A percentile compares a stretch with the other conserved stretches of the same genome.
phyloP scores from a whole-genome alignment of 2,888 invertebrate genomes.

The Gari tellinella region DNA sequence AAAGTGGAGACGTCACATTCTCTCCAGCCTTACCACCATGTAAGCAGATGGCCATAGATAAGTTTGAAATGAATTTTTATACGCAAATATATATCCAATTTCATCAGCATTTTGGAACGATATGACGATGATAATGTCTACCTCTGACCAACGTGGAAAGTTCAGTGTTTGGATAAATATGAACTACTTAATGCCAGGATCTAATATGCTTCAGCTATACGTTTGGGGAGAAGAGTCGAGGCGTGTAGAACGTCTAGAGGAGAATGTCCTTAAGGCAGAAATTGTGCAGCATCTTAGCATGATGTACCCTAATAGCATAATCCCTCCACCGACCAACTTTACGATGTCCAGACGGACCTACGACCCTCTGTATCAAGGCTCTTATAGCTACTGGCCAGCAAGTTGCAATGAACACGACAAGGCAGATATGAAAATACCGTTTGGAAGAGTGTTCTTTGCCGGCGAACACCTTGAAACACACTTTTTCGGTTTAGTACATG shows the following conservation, averaged over 20 bases:
- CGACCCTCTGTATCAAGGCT: constrained; percentile 39
- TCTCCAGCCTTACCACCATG: constrained; percentile 40
- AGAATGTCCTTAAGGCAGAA: constrained; percentile 33
- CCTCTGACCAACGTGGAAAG: no score
- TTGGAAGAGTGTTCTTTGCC: constrained; percentile 51
- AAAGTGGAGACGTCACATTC: constrained; percentile 40
- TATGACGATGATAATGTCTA: neutral
- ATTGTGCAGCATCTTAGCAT: constrained; percentile 18
- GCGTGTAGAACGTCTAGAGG: constrained; percentile 26
- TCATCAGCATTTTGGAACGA: constrained; percentile 45
- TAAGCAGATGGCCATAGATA: constrained; percentile 42
- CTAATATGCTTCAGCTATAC: constrained; percentile 39
- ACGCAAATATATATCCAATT: constrained; percentile 51
- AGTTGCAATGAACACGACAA: constrained; percentile 22
- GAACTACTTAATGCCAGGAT: no score
- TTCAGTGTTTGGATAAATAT: no score
- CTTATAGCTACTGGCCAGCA: constrained; percentile 49
- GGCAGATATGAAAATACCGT: constrained; percentile 26
- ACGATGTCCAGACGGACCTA: constrained; percentile 34
- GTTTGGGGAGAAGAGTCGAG: constrained; percentile 34
- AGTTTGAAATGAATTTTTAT: constrained; percentile 24
- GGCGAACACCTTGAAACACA: constrained; percentile 36
- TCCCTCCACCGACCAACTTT: constrained; percentile 16
- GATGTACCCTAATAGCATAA: constrained; percentile 23
- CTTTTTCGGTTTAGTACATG: neutral